Percentiles rank a stretch among this genome's conserved stretches.
Evolutionary conservation across 2,888 invertebrate species (phyloP).

Genomic region (Cordilura impudica): DNA sequence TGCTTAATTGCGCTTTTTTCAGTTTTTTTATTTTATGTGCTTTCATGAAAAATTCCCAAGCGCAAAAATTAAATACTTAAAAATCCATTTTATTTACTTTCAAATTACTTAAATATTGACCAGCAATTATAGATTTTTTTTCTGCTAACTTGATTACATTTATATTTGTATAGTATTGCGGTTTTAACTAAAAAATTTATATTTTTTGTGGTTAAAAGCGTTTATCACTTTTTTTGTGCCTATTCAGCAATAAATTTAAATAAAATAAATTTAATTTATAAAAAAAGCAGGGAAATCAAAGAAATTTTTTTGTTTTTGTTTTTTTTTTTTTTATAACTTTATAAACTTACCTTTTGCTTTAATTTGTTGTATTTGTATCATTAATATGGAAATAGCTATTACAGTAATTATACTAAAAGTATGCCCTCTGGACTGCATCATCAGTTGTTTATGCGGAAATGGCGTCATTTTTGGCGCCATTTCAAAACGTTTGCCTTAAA

Average conservation of each 20-base stretch:
- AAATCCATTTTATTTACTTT: no score
- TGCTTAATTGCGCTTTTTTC: no score
- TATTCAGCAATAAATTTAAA: not conserved
- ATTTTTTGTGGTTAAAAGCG: slow-evolving; percentile 40
- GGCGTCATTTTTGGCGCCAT: slow-evolving; percentile 75
- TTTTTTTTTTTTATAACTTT: not conserved
- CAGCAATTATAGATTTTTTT: no score
- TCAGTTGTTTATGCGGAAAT: slow-evolving; percentile 63
- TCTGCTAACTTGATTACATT: no score
- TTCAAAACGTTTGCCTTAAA: slow-evolving; percentile 36
- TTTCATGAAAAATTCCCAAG: no score
- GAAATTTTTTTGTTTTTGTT: not conserved
- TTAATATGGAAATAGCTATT: slow-evolving; percentile 47
- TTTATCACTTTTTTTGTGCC: not conserved
- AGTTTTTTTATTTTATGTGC: no score
- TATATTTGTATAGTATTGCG: slow-evolving; percentile 38
- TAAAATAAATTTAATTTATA: not conserved
- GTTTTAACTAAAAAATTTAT: slow-evolving; percentile 31
- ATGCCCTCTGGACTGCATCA: slow-evolving; percentile 69
- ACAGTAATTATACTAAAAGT: slow-evolving; percentile 63
- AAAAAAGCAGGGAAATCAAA: not conserved
- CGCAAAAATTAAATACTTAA: no score
- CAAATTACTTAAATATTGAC: no score
- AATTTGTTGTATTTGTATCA: slow-evolving; percentile 41
- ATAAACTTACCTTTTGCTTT: slow-evolving; percentile 50